These are phyloP conservation scores for Acanthisitta chloris DNA, from an alignment of 2,113 vertebrate species.

Conservation along the genomic window DNA sequence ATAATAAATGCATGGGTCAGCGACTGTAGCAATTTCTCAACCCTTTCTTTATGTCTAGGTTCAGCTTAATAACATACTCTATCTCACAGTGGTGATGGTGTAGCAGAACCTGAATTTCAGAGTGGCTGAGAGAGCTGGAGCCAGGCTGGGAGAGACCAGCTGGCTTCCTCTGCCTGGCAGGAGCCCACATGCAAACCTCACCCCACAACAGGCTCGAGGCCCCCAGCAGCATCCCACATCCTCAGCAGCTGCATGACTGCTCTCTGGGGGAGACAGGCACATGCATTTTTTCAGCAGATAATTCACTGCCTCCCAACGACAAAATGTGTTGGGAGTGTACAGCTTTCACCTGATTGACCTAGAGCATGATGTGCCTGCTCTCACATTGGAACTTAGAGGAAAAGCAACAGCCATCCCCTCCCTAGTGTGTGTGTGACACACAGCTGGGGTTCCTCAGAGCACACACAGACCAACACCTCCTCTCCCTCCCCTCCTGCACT, in stretches of 20 bases:
- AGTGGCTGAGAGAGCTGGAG: background rate
- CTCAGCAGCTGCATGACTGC: background rate
- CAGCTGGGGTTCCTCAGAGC: accelerated
- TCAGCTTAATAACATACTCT: conserved; percentile 39
- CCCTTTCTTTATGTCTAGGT: conserved; percentile 18
- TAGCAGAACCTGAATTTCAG: background rate
- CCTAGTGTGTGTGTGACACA: background rate
- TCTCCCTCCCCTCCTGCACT: background rate
- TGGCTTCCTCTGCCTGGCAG: background rate
- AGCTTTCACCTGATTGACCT: background rate
- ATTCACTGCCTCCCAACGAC: background rate
- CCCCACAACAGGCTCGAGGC: no score
- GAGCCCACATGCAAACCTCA: background rate
- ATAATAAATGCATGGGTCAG: conserved; percentile 60
- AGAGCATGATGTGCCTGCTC: background rate
- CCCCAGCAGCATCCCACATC: background rate
- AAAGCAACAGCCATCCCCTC: background rate
- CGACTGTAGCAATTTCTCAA: conserved; percentile 40
- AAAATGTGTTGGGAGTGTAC: accelerated
- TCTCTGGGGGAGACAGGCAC: background rate
- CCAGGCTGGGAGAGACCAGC: background rate
- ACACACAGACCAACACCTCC: background rate
- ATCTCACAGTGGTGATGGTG: background rate
- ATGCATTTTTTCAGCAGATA: accelerated
- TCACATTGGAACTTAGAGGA: background rate